phyloP scores from a whole-genome alignment of 1,140 invertebrate genomes.

The Dolichoris vasculosae region DNA sequence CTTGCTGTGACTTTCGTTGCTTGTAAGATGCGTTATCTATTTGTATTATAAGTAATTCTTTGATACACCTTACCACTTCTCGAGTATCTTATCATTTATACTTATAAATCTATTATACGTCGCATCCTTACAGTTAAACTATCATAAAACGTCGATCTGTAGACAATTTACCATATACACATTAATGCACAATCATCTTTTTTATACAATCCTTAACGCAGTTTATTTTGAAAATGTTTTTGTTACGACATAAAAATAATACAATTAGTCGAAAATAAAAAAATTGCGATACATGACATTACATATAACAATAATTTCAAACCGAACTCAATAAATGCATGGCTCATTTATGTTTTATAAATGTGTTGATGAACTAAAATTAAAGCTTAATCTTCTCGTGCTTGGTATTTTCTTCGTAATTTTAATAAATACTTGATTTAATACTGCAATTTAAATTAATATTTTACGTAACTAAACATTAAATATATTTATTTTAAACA shows the following conservation, averaged over 20 bases:
- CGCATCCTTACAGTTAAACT: slow-evolving; percentile 42
- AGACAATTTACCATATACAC: slow-evolving; percentile 52
- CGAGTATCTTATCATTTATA: slow-evolving; percentile 39
- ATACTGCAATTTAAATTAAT: neutral
- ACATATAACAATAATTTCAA: neutral
- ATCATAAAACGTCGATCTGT: slow-evolving; percentile 46
- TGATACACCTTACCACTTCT: slow-evolving; percentile 34
- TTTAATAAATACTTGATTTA: slow-evolving; percentile 9
- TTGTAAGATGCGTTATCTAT: slow-evolving; percentile 35
- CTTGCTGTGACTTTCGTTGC: slow-evolving; percentile 38
- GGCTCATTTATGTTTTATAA: neutral
- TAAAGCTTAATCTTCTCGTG: neutral
- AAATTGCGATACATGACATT: neutral
- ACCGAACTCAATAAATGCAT: neutral
- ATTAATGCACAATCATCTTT: slow-evolving; percentile 52
- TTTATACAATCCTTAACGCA: slow-evolving; percentile 45
- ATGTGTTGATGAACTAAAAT: neutral
- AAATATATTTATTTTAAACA: neutral
- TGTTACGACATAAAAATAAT: neutral
- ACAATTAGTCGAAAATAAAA: neutral
- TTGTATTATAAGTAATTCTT: slow-evolving; percentile 25
- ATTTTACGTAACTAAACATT: neutral
- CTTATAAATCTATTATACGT: slow-evolving; percentile 39
- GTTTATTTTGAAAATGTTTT: slow-evolving; percentile 15
- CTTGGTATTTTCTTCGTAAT: neutral